These are phyloP conservation scores for Suncus etruscus DNA, from an alignment of 2,113 vertebrate genomes.

Conservation along the genomic window DNA sequence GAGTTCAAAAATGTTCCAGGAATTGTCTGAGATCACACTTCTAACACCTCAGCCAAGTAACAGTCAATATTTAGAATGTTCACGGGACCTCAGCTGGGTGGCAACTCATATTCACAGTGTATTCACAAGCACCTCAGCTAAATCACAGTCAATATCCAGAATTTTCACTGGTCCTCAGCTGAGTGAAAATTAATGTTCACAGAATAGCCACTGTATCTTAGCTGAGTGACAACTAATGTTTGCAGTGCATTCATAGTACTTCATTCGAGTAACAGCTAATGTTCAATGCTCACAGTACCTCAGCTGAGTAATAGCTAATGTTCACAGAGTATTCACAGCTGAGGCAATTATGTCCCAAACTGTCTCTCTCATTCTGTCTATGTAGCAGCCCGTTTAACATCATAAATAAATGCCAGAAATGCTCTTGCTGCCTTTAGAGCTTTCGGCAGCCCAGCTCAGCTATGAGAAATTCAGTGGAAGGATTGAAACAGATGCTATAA, in stretches of 20 bases:
- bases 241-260: neutral
- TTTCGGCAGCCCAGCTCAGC: neutral
- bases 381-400: neutral
- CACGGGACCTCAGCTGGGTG: too few relatives aligned
- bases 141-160: too few relatives aligned
- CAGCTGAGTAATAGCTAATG: neutral
- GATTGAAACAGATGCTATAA: neutral
- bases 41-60: neutral
- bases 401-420: neutral
- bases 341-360: neutral
- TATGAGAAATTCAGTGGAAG: conserved; percentile 2
- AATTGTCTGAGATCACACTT: neutral
- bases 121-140: too few relatives aligned
- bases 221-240: too few relatives aligned
- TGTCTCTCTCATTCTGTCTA: neutral
- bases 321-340: neutral
- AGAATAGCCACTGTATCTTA: too few relatives aligned
- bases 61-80: neutral
- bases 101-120: too few relatives aligned
- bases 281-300: neutral
- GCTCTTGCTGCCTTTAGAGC: conserved; percentile 12
- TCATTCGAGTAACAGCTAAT: neutral
- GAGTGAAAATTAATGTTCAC: too few relatives aligned
- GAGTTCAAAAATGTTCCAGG: neutral
- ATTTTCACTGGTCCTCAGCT: too few relatives aligned